These are phyloP conservation scores for Ophiodon elongatus DNA, from an alignment of 2,113 vertebrate species.

Conservation along the genomic window DNA sequence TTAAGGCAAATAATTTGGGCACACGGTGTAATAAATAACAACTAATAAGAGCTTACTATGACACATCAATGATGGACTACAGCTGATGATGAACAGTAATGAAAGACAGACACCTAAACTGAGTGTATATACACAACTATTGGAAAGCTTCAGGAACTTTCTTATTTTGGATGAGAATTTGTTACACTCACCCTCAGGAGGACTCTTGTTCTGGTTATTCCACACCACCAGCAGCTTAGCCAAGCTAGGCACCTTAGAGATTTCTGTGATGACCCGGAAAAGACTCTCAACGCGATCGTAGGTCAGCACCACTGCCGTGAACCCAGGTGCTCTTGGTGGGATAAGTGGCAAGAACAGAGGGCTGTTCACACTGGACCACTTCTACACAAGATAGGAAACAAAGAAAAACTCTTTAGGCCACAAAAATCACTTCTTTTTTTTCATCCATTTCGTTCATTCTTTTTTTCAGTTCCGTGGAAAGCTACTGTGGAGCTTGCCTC, in stretches of 20 bases:
- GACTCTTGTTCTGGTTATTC: constrained; percentile 99
- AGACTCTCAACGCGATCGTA: constrained; percentile 97
- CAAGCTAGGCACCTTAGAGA: constrained; percentile 96
- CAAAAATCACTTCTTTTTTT: not conserved
- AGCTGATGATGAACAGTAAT: constrained; percentile 47
- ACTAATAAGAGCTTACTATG: constrained; percentile 86
- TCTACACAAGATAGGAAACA: constrained; percentile 80
- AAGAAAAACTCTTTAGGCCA: not conserved
- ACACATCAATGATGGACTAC: constrained; percentile 84
- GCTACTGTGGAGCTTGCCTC: not conserved
- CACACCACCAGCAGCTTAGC: constrained; percentile 97
- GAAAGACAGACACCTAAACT: constrained; percentile 11
- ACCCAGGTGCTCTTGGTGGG: constrained; percentile 94
- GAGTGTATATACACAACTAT: too few relatives aligned
- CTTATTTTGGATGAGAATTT: not conserved
- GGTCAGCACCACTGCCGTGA: constrained; percentile 97
- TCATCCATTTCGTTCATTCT: not conserved
- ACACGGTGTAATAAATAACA: constrained; percentile 61
- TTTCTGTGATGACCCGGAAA: constrained; percentile 97
- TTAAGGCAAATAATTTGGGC: constrained; percentile 65
- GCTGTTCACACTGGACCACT: constrained; percentile 96
- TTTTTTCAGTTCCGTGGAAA: constrained; percentile 17
- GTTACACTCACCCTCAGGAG: constrained; percentile 92
- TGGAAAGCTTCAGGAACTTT: not conserved
- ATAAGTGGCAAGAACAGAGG: constrained; percentile 96